A percentile compares a stretch with the other conserved stretches of the same genome.
These are phyloP conservation scores for Fringilla coelebs DNA, from an alignment of 2,797 vertebrate genomes.

Conservation along the genomic window DNA sequence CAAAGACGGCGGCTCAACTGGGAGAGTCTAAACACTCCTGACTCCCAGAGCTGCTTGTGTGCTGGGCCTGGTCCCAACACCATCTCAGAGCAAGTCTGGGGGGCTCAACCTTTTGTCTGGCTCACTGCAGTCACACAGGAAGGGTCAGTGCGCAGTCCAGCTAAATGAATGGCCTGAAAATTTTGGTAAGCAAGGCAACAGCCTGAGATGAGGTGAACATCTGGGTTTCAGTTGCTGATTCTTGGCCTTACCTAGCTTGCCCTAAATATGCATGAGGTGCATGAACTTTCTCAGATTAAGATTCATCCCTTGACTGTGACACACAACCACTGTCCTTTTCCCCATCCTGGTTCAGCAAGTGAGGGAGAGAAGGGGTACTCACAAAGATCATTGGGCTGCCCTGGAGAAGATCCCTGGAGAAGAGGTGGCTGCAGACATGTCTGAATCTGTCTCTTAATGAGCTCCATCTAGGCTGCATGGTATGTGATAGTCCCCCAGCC, in stretches of 20 bases:
- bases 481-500: background rate
- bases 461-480: background rate
- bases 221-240: background rate
- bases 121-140: fast-evolving
- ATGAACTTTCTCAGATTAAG: background rate
- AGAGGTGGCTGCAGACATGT: fast-evolving
- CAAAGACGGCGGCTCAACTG: background rate
- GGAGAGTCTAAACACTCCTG: background rate
- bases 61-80: background rate
- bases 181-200: background rate
- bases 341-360: background rate
- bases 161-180: background rate
- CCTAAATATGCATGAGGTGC: background rate
- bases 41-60: background rate
- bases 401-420: background rate
- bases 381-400: background rate
- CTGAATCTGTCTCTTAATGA: background rate
- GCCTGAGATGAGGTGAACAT: fast-evolving
- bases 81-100: background rate
- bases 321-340: background rate
- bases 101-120: background rate
- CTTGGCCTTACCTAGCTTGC: background rate
- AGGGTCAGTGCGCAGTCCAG: background rate
- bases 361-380: background rate
- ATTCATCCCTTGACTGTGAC: background rate